Base-by-base conservation (phyloP, 2,888 invertebrate genomes). In the Oscheius sp. region DNA sequence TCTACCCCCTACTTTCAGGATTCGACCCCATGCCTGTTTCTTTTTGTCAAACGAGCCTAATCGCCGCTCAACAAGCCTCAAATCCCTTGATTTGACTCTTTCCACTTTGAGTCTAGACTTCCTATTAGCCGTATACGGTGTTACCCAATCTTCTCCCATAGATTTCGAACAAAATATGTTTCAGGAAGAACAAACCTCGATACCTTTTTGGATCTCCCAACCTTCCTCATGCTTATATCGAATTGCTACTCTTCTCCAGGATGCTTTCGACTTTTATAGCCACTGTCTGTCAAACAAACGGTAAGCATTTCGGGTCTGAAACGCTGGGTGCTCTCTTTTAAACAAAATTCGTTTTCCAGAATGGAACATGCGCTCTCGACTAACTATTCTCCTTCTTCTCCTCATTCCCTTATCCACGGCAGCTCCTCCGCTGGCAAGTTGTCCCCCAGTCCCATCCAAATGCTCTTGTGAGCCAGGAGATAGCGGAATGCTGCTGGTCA, bases 401-500 rank as follows among this genome's bases (percentile, higher is more conserved):
- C 13, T 60, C 32, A 11, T 55, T 21, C 51, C 13, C 10, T 9
- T 55, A 32, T 3, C 21, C 21, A n/a, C 29, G 13, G 51, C 55
- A 37, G 29, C 35, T 21, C 42, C 42, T 42, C 48, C 53, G 5
- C 11, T 29, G 1, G 9, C 65, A 53, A 63, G n/a, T 33, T 73
- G 73, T 65, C 73, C 74, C 2, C 37, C 59, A 7, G 5, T 66
- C 13, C 74, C 74, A 1, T 74, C 74, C 21, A 48, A 66, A 13
- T 74, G 74, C 48, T 50, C 37, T 29, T 74, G 74, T 29, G 50
- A 59, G 2, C 42, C 59, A 29, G 58, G 32, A 59, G 50, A 55
- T 7, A 35, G 11, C 29, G 74, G 66, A 29, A 37, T 57, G 32
- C 48, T 74, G 11, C 42, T 66, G 7, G 68, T 74, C 13, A 48